Conservation (phyloP, 2,113 vertebrate species). For the Agapornis roseicollis region DNA sequence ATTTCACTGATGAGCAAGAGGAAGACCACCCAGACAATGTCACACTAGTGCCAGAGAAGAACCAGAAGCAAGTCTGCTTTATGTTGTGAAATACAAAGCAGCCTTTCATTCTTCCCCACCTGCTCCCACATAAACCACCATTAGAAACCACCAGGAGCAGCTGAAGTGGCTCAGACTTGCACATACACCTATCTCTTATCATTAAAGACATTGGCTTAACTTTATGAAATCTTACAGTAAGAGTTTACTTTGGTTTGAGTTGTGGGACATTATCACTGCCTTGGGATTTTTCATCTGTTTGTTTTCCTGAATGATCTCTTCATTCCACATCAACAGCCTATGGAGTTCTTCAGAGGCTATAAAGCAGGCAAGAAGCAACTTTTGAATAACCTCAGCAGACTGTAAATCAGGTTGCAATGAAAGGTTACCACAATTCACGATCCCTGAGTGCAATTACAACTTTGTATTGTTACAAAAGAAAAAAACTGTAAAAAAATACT, state of each 20-base stretch:
- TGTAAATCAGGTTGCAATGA: not conserved
- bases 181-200: not conserved
- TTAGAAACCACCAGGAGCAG: not conserved
- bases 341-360: not conserved
- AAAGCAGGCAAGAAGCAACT: not conserved
- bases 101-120: not conserved
- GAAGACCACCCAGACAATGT: not conserved
- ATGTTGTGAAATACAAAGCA: not conserved
- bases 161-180: not conserved
- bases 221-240: not conserved
- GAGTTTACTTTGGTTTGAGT: not conserved
- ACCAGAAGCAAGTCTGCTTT: conserved; percentile 35
- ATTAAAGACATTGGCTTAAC: not conserved
- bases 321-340: not conserved
- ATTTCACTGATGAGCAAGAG: not conserved
- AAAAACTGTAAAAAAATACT: not conserved
- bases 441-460: not conserved
- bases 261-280: not conserved
- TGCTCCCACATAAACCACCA: not conserved
- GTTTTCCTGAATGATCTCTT: not conserved
- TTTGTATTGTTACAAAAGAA: not conserved
- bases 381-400: not conserved
- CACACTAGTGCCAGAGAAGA: conserved; percentile 8
- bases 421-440: not conserved
- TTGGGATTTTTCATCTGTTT: not conserved